Evolutionary conservation across 1,140 invertebrate species (phyloP), one percentile per base, ranked within the genome.

Genomic region (Onthophagus taurus): DNA sequence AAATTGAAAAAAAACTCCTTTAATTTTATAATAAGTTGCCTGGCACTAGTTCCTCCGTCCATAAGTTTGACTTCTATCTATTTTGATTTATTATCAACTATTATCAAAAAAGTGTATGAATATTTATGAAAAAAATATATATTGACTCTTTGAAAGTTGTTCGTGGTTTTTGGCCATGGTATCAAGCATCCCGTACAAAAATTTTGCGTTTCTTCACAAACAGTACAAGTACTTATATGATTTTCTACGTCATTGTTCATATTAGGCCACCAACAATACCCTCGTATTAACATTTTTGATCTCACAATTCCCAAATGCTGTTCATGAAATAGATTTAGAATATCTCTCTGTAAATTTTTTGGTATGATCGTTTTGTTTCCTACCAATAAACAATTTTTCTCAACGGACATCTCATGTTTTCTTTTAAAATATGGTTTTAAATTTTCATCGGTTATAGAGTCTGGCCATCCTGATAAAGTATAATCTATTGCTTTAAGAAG

Each of bases 261-360:
- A 11, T 59, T 54, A 14, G 61, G 61, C 69, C 67, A 74, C 56
- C 60, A 73, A 1, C 67, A 46, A 24, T 63, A 61, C 2, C 44
- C 53, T 0, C 68, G 35, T 4, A 67, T 60, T 5, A 62, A 30
- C 7, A 43, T 31, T 45, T 71, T 71, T 51, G 63, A 66, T 37
- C 61, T 56, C 2, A 61, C 52, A 4, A 69, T 65, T 2, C 69
- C 64, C 35, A 61, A 49, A 48, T 72, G 66, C 8, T 44, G 8
- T 14, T 44, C 35, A 45, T 45, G 42, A 8, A 45, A 17, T 1
- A 42, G 14, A 1, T 42, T 24, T 19, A 29, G 9, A 7, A 38
- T 21, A 11, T 38, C 24, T 12, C 7, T 42, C 16, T 14, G 30
- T n/a, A 35, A 31, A 17, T 6, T 11, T 17, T 21, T 14, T 8